A percentile compares a stretch with the other conserved stretches of the same genome.
Evolutionary conservation across 2,888 invertebrate genomes (phyloP).

Genomic region (Tetranychus piercei): DNA sequence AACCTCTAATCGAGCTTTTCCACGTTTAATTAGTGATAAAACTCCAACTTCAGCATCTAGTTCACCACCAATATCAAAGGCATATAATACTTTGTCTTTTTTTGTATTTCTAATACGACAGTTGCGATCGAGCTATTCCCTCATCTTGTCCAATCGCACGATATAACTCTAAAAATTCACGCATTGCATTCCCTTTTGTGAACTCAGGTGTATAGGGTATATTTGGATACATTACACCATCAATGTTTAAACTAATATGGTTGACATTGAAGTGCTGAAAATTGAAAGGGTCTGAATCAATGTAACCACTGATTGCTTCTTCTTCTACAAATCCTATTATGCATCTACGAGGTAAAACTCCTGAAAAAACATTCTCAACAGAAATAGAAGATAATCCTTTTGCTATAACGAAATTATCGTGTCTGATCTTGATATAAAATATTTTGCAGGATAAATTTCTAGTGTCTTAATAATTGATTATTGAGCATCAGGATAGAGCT

Average conservation of each 20-base stretch:
- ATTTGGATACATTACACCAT: constrained; percentile 2
- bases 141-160: neutral
- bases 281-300: constrained; percentile 28
- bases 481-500: too few species aligned
- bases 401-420: constrained; percentile 26
- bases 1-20: too few species aligned
- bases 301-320: too few species aligned
- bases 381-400: constrained; percentile 27
- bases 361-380: too few species aligned
- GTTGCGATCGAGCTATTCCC: neutral
- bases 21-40: too few species aligned
- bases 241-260: neutral
- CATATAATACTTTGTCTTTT: neutral
- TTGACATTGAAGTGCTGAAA: constrained; percentile 1
- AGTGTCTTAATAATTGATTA: too few species aligned
- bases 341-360: too few species aligned
- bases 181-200: neutral
- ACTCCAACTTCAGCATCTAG: too few species aligned
- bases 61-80: neutral
- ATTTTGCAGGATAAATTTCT: constrained; percentile 23
- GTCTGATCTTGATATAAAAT: constrained; percentile 24
- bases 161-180: neutral
- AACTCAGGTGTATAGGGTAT: constrained; percentile 6
- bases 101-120: neutral
- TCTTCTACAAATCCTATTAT: too few species aligned